Evolutionary conservation across 2,888 invertebrate species (phyloP).

Genomic region (Apoda limacodes): DNA sequence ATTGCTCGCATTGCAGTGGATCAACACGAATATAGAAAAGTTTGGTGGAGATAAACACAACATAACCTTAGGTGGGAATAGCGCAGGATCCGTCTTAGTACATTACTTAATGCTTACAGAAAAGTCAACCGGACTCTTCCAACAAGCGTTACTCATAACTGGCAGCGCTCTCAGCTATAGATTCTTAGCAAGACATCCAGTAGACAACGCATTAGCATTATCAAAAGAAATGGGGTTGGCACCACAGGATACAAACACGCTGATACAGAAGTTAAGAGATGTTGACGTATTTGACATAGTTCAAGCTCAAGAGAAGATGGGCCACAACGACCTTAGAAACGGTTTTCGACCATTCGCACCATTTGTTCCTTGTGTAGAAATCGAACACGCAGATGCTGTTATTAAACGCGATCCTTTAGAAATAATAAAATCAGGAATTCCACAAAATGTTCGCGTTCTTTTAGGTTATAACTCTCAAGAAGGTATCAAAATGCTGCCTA

Average conservation of each 20-base stretch:
- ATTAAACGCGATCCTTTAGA: conserved; percentile 33
- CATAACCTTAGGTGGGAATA: conserved; percentile 33
- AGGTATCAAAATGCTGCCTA: conserved; percentile 24
- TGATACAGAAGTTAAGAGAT: conserved; percentile 19
- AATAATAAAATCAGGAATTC: conserved; percentile 29
- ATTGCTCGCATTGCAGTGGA: conserved; percentile 29
- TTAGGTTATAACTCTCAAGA: conserved; percentile 41
- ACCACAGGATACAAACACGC: conserved; percentile 12
- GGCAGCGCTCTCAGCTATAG: conserved; percentile 25
- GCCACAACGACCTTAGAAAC: conserved; percentile 15
- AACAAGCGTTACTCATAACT: conserved; percentile 23
- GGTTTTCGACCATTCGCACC: conserved; percentile 20
- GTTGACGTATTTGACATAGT: conserved; percentile 23
- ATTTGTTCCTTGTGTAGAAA: conserved; percentile 45
- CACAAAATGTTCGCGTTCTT: conserved; percentile 37
- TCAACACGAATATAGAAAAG: conserved; percentile 27
- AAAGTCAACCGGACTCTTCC: conserved; percentile 25
- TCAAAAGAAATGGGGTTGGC: conserved; percentile 19
- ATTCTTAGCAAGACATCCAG: conserved; percentile 22
- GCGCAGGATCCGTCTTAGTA: conserved; percentile 31
- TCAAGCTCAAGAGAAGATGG: conserved; percentile 20
- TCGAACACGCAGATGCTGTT: conserved; percentile 26
- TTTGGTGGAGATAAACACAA: conserved; percentile 30
- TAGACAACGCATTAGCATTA: conserved; percentile 19
- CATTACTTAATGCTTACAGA: conserved; percentile 31